Conservation (phyloP, 2,797 vertebrate genomes). For the Telmatherina bonti region DNA sequence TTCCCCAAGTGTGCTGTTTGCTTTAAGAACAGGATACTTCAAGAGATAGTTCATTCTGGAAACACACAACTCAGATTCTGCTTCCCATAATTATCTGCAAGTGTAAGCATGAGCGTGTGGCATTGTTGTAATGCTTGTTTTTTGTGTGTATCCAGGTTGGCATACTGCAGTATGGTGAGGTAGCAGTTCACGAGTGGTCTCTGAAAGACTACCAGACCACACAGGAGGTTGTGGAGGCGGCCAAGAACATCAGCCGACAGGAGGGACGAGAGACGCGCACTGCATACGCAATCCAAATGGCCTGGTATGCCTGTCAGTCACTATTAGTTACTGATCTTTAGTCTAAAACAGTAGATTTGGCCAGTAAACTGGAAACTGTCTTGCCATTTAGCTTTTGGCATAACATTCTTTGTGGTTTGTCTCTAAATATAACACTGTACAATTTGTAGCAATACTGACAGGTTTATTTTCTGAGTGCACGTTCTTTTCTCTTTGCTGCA, state of each 20-base stretch:
- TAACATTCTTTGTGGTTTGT: constrained; percentile 28
- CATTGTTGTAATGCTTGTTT: constrained; percentile 35
- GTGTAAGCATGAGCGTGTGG: constrained; percentile 27
- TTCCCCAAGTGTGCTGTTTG: constrained; percentile 66
- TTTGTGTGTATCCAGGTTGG: constrained; percentile 85
- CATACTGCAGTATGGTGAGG: constrained; percentile 94
- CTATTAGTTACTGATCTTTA: constrained; percentile 2
- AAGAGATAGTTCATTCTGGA: constrained; percentile 56
- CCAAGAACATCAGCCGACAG: constrained; percentile 92
- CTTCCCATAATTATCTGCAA: constrained; percentile 41
- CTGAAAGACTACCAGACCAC: constrained; percentile 90
- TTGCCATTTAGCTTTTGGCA: constrained; percentile 30
- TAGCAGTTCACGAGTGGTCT: constrained; percentile 90
- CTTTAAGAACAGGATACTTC: constrained; percentile 63
- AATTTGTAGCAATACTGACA: constrained; percentile 40
- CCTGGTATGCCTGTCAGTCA: constrained; percentile 85
- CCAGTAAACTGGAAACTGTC: constrained; percentile 42
- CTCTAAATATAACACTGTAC: constrained; percentile 39
- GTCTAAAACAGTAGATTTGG: constrained; percentile 31
- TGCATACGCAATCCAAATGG: constrained; percentile 88
- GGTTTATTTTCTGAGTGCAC: constrained; percentile 27
- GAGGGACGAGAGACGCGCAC: constrained; percentile 94
- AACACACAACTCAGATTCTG: constrained; percentile 46
- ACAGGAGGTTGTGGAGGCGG: constrained; percentile 89
- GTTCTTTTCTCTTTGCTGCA: constrained; percentile 20